Conservation (phyloP, 2,113 vertebrate species). For the Equus quagga region DNA sequence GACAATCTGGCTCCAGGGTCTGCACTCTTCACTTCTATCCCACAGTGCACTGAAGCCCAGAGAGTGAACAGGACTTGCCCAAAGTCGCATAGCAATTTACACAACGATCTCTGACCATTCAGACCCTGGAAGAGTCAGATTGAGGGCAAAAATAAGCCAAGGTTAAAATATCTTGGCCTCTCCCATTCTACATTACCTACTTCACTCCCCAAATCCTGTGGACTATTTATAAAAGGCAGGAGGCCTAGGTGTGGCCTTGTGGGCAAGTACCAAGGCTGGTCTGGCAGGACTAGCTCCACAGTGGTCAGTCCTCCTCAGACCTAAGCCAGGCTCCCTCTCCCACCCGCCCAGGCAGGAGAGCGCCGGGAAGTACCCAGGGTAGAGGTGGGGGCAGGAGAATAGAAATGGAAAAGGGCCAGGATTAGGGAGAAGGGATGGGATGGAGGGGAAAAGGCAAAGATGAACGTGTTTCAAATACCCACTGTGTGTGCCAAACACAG, state of each 20-base stretch:
- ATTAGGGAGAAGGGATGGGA: neutral
- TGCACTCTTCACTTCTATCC: neutral
- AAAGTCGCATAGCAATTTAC: neutral
- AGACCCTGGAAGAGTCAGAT: neutral
- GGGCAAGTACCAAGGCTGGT: neutral
- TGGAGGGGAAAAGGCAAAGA: neutral
- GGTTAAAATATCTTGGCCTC: neutral
- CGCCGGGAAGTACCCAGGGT: neutral
- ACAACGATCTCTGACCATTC: neutral
- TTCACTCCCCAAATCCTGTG: neutral
- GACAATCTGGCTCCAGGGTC: neutral
- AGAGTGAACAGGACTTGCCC: neutral
- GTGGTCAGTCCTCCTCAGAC: neutral
- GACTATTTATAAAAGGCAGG: conserved; percentile 7
- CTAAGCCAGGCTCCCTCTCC: neutral
- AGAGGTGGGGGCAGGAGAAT: neutral
- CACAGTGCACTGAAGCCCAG: neutral
- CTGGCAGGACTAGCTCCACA: neutral
- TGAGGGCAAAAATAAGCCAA: neutral
- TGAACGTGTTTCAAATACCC: neutral
- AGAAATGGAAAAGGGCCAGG: neutral
- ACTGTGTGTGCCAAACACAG: neutral
- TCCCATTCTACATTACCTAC: neutral
- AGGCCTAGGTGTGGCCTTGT: neutral
- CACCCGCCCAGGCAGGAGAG: neutral